These are phyloP conservation scores for Colletes latitarsis DNA, from an alignment of 1,140 invertebrate species.

Conservation along the genomic window DNA sequence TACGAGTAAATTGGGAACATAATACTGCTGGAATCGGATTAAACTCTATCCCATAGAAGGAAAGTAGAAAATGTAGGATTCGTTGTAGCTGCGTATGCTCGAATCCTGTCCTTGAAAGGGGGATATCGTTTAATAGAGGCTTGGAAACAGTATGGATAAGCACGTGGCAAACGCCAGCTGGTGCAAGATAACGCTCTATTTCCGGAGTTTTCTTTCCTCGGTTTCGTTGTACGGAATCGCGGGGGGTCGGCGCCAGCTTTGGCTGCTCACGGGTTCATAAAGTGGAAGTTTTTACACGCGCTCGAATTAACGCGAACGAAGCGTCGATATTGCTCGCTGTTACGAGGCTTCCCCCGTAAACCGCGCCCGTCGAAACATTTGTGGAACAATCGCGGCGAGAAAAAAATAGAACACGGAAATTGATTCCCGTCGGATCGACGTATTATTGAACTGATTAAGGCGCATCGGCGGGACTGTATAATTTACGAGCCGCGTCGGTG, in stretches of 20 bases:
- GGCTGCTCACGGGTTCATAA: not conserved
- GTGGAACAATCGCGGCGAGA: too few relatives aligned
- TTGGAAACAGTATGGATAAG: not conserved
- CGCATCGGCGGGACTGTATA: not conserved
- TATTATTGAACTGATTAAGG: not conserved
- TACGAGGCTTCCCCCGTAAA: not conserved
- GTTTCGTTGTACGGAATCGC: not conserved
- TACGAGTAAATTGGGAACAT: too few relatives aligned
- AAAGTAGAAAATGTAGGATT: too few relatives aligned
- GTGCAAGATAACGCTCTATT: conserved; percentile 18
- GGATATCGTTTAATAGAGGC: not conserved
- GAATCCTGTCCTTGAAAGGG: not conserved
- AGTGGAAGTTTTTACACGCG: conserved; percentile 9
- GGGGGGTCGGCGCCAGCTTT: not conserved
- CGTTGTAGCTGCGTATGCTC: too few relatives aligned
- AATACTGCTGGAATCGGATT: too few relatives aligned
- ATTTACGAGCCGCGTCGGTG: not conserved
- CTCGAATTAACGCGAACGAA: not conserved
- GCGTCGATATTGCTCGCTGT: not conserved
- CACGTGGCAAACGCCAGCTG: conserved; percentile 11
- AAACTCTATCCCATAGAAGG: too few relatives aligned
- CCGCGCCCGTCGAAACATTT: not conserved
- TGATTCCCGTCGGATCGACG: not conserved
- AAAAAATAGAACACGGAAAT: conserved; percentile 7
- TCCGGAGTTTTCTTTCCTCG: not conserved